Percentiles rank a stretch among this genome's conserved stretches.
These are phyloP conservation scores for Heliornis fulica DNA, from an alignment of 2,113 vertebrate genomes.

Conservation along the genomic window DNA sequence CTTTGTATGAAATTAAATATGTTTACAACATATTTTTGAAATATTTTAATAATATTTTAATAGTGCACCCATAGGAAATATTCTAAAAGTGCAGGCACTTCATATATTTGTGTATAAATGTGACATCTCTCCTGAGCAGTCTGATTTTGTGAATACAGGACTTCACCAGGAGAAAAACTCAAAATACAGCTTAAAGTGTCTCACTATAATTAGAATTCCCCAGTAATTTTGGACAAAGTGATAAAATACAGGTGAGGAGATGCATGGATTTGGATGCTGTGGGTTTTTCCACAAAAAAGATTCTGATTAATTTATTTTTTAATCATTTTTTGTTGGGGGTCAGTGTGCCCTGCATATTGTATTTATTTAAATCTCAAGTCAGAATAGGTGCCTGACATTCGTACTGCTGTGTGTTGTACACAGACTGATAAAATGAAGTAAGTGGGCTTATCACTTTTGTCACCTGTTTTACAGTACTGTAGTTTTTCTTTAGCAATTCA, in stretches of 20 bases:
- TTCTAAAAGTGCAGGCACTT: too few species aligned
- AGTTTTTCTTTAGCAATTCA: slow-evolving; percentile 35
- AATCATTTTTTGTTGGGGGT: too few species aligned
- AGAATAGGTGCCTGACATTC: background rate
- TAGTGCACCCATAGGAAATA: too few species aligned
- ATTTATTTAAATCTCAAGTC: slow-evolving; percentile 34
- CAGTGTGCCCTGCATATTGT: background rate
- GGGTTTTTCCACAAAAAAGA: background rate
- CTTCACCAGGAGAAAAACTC: background rate
- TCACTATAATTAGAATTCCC: slow-evolving; percentile 6
- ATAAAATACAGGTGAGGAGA: background rate
- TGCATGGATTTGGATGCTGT: background rate
- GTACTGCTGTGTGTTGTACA: background rate
- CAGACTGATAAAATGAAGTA: slow-evolving; percentile 48
- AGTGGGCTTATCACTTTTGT: slow-evolving; percentile 44
- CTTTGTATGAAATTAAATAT: background rate
- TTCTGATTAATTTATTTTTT: background rate
- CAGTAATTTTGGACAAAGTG: background rate
- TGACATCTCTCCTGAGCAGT: background rate
- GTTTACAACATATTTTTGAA: too few species aligned
- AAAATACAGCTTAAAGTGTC: background rate
- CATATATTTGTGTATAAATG: background rate
- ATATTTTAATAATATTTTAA: too few species aligned
- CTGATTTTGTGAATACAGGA: background rate
- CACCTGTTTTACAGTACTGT: slow-evolving; percentile 4